Evolutionary conservation across 2,888 invertebrate species (phyloP).

Genomic region (Falcaria lacertinaria): DNA sequence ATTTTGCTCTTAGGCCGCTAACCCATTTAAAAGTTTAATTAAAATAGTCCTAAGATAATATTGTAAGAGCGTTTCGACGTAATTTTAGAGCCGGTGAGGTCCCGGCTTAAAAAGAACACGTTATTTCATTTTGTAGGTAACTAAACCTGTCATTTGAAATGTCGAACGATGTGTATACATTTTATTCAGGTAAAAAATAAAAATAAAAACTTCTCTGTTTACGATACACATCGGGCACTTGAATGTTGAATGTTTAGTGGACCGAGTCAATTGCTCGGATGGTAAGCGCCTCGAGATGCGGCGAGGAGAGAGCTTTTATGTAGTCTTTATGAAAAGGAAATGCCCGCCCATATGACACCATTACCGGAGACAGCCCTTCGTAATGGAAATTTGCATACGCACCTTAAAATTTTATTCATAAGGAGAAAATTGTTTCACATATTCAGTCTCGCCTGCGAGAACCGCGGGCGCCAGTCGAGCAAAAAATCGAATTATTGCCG

Average conservation of each 20-base stretch:
- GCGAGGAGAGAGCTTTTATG: conserved; percentile 49
- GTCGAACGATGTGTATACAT: not conserved
- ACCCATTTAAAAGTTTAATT: conserved; percentile 55
- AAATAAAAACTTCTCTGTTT: not conserved
- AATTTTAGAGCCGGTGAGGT: conserved; percentile 37
- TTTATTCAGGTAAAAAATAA: not conserved
- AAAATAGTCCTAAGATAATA: conserved; percentile 59
- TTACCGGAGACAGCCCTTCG: conserved; percentile 58
- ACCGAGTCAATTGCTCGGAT: not conserved
- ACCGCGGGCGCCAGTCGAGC: conserved; percentile 44
- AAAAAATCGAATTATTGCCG: conserved; percentile 68
- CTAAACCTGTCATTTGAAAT: not conserved
- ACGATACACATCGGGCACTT: not conserved
- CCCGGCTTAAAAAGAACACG: conserved; percentile 25
- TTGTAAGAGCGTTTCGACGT: conserved; percentile 34
- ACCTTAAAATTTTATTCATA: conserved; percentile 78
- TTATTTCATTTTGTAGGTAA: not conserved
- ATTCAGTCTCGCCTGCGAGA: conserved; percentile 25
- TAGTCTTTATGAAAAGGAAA: conserved; percentile 62
- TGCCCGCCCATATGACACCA: conserved; percentile 64
- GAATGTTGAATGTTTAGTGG: not conserved
- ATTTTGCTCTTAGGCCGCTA: conserved; percentile 26
- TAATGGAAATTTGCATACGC: conserved; percentile 76
- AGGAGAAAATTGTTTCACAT: conserved; percentile 74
- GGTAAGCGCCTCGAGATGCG: conserved; percentile 25